Evolutionary conservation across 2,888 invertebrate genomes (phyloP).

Genomic region (Craniophora ligustri): DNA sequence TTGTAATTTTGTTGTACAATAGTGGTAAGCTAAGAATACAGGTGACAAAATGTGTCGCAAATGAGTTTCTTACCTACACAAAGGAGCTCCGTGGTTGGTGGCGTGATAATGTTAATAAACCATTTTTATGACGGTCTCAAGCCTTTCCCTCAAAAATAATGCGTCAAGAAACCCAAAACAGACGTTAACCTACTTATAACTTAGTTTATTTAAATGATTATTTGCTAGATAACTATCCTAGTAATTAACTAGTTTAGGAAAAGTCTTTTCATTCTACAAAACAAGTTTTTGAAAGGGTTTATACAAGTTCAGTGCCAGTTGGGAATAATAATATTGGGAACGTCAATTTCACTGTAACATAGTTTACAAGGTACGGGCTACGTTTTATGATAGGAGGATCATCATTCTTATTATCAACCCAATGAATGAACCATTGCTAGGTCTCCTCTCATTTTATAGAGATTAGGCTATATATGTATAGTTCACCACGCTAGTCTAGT

Average conservation of each 20-base stretch:
- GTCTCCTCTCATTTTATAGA: too few species aligned
- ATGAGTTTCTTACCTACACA: constrained; percentile 42
- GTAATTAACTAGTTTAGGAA: constrained; percentile 23
- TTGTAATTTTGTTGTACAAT: constrained; percentile 35
- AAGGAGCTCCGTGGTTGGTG: constrained; percentile 27
- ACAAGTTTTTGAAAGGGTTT: neutral
- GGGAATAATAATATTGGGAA: neutral
- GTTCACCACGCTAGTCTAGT: too few species aligned
- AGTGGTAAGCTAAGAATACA: constrained; percentile 36
- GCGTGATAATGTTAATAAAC: constrained; percentile 51
- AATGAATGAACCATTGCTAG: too few species aligned
- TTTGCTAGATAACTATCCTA: constrained; percentile 36
- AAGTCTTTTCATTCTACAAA: constrained; percentile 6
- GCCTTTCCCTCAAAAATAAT: constrained; percentile 38
- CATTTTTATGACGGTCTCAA: constrained; percentile 47
- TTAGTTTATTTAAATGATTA: constrained; percentile 36
- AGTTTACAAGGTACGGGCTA: constrained; percentile 5
- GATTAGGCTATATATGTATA: too few species aligned
- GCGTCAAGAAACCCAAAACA: constrained; percentile 39
- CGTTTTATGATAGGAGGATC: too few species aligned
- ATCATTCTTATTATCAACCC: too few species aligned
- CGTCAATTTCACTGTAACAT: neutral
- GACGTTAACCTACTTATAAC: constrained; percentile 51
- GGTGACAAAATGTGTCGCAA: constrained; percentile 38
- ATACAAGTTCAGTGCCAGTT: neutral